Percentiles rank a stretch among this genome's conserved stretches.
Evolutionary conservation across 2,888 invertebrate genomes (phyloP).

Genomic region (Salpingus planirostris): DNA sequence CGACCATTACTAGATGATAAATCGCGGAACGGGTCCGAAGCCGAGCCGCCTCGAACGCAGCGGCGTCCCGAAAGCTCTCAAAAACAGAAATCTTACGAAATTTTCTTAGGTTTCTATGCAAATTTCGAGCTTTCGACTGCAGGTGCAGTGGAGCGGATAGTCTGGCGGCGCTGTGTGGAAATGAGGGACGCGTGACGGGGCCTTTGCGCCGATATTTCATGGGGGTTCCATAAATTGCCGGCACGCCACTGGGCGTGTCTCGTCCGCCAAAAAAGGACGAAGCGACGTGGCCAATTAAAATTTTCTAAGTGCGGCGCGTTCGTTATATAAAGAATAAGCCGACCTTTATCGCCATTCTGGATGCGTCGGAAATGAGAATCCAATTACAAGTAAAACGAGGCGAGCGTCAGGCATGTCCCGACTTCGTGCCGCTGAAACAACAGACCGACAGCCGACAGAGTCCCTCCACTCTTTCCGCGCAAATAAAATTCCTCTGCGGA

Average conservation of each 20-base stretch:
- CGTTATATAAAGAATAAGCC: constrained; percentile 37
- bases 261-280: constrained; percentile 36
- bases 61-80: too few relatives aligned
- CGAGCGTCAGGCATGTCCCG: constrained; percentile 41
- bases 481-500: constrained; percentile 38
- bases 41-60: constrained; percentile 25
- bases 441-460: constrained; percentile 33
- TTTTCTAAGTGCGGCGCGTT: constrained; percentile 38
- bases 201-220: too few relatives aligned
- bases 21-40: constrained; percentile 26
- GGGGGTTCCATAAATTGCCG: too few relatives aligned
- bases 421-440: constrained; percentile 38
- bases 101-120: too few relatives aligned
- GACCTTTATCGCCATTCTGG: constrained; percentile 42
- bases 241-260: too few relatives aligned
- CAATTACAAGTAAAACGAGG: constrained; percentile 39
- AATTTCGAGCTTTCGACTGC: too few relatives aligned
- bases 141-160: too few relatives aligned
- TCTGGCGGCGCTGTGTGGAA: too few relatives aligned
- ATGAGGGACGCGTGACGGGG: too few relatives aligned
- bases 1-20: constrained; percentile 37
- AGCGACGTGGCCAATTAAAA: constrained; percentile 41
- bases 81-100: too few relatives aligned
- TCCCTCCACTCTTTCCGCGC: constrained; percentile 31
- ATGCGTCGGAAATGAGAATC: constrained; percentile 43